Conservation (phyloP, 2,113 vertebrate species). For the Colossoma macropomum region DNA sequence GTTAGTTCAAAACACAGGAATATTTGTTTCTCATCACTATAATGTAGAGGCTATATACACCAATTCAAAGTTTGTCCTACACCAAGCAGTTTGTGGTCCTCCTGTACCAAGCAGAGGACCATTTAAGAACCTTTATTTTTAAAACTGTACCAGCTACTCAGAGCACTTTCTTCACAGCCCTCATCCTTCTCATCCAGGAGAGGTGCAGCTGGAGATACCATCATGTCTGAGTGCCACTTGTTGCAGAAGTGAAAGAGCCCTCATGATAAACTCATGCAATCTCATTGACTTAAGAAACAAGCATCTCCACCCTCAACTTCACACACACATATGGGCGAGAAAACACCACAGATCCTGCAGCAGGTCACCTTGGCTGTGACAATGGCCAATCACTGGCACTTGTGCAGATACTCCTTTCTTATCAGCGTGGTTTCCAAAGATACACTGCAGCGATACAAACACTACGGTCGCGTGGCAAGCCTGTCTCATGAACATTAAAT, state of each 20-base stretch:
- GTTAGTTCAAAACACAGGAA: too few species aligned
- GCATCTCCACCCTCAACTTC: slow-evolving; percentile 51
- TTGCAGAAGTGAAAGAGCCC: slow-evolving; percentile 73
- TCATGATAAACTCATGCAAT: slow-evolving; percentile 73
- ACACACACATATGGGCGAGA: slow-evolving; percentile 39
- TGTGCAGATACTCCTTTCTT: slow-evolving; percentile 30
- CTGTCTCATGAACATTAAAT: slow-evolving; percentile 7
- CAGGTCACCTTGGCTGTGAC: slow-evolving; percentile 23
- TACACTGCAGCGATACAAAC: slow-evolving; percentile 21
- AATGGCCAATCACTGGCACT: slow-evolving; percentile 58
- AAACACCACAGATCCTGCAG: not conserved
- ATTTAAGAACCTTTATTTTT: too few species aligned
- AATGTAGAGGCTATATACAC: too few species aligned
- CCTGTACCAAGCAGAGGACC: too few species aligned
- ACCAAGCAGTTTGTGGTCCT: too few species aligned
- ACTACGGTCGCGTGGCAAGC: not conserved
- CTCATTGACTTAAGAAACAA: slow-evolving; percentile 40
- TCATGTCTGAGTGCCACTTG: slow-evolving; percentile 75
- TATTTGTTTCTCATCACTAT: too few species aligned
- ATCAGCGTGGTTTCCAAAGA: slow-evolving; percentile 39
- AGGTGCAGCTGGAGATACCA: slow-evolving; percentile 47
- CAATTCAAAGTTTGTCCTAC: too few species aligned
- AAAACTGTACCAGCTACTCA: not conserved
- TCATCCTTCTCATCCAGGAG: slow-evolving; percentile 1
- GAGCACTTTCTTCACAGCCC: slow-evolving; percentile 6